Conservation (phyloP, 2,888 invertebrate genomes). For the Leuctra nigra region DNA sequence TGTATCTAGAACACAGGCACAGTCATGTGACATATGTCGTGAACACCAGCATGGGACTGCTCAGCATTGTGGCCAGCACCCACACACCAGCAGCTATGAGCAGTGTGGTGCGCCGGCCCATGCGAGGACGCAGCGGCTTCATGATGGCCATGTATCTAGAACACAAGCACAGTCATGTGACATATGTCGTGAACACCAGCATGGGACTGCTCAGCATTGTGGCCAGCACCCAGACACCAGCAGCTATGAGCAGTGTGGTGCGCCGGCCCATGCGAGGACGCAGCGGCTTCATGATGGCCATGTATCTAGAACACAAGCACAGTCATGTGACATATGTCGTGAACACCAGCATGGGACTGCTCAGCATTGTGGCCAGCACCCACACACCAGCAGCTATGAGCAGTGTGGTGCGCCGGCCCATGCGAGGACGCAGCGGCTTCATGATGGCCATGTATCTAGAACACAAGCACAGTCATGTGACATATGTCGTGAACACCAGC, state of each 20-base stretch:
- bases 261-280: not conserved
- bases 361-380: not conserved
- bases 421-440: not conserved
- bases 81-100: not conserved
- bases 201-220: not conserved
- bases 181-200: no score
- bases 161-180: not conserved
- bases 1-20: not conserved
- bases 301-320: not conserved
- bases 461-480: no score
- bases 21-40: no score
- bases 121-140: not conserved
- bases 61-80: not conserved
- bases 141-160: not conserved
- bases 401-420: not conserved
- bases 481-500: no score
- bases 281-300: not conserved
- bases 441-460: not conserved
- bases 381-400: not conserved
- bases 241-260: not conserved
- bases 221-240: not conserved
- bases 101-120: not conserved
- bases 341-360: not conserved
- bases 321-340: not conserved
- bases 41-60: not conserved